These are phyloP conservation scores for Esox lucius DNA, from an alignment of 2,797 vertebrate genomes.

Conservation along the genomic window DNA sequence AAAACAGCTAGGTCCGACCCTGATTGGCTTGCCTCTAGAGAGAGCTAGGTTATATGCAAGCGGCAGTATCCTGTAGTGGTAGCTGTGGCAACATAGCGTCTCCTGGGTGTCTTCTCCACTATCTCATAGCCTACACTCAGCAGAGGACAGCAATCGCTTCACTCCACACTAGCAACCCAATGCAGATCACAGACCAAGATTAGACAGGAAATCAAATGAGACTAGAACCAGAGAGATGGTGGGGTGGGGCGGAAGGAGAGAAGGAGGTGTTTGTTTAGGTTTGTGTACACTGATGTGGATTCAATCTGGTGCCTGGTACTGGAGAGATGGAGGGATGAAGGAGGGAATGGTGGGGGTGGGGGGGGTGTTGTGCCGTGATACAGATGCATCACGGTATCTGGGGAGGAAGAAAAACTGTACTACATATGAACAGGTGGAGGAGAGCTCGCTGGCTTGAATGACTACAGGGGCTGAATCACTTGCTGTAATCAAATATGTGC, in stretches of 20 bases:
- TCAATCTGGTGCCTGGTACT: constrained; percentile 42
- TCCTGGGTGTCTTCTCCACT: constrained; percentile 38
- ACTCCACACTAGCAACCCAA: constrained; percentile 44
- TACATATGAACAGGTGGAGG: not conserved
- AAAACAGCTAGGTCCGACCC: not conserved
- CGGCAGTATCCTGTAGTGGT: constrained; percentile 9
- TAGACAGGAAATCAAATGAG: constrained; percentile 67
- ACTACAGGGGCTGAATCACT: not conserved
- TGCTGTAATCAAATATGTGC: not conserved
- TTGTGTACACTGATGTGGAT: constrained; percentile 22
- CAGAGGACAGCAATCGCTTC: constrained; percentile 60
- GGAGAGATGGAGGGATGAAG: not conserved
- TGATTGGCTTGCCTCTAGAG: not conserved
- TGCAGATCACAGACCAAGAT: constrained; percentile 65
- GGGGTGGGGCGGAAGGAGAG: constrained; percentile 13
- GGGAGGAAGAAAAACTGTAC: not conserved
- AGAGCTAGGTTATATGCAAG: not conserved
- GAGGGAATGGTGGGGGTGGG: not conserved
- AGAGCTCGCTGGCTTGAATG: not conserved
- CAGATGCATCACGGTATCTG: not conserved
- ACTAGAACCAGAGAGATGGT: constrained; percentile 49
- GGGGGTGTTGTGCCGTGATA: not conserved
- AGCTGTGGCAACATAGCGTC: constrained; percentile 30
- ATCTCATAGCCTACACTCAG: constrained; percentile 61
- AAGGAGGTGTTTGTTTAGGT: not conserved